phyloP scores from a whole-genome alignment of 2,797 vertebrate genomes.

The Monodelphis domestica region DNA sequence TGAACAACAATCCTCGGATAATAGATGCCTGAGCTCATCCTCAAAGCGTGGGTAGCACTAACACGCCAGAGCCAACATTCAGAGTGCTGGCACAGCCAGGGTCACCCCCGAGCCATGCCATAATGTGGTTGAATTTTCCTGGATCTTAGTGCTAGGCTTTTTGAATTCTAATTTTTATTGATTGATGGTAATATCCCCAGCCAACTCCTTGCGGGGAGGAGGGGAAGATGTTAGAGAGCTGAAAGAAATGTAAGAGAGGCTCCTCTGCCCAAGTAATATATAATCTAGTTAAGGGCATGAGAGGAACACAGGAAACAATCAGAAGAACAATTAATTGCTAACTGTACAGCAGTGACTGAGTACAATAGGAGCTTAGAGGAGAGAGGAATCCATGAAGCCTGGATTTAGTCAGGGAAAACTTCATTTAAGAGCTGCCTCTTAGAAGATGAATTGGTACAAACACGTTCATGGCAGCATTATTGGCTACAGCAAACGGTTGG shows the following conservation, averaged over 20 bases:
- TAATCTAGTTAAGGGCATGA: not conserved
- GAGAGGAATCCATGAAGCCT: not conserved
- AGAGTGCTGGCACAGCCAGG: not conserved
- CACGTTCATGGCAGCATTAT: not conserved
- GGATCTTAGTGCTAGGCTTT: not conserved
- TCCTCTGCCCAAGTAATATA: not conserved
- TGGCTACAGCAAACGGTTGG: not conserved
- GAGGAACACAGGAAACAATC: not conserved
- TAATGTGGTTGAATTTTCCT: not conserved
- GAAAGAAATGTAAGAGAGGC: not conserved
- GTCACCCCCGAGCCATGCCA: not conserved
- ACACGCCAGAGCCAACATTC: not conserved
- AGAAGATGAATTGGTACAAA: not conserved
- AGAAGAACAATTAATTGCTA: not conserved
- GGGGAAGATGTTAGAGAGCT: not conserved
- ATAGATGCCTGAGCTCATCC: not conserved
- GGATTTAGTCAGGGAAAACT: not conserved
- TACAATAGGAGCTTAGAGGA: not conserved
- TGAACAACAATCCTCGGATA: not conserved
- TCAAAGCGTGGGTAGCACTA: not conserved
- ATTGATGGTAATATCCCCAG: not conserved
- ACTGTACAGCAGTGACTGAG: not conserved
- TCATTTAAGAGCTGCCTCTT: not conserved
- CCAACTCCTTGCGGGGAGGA: not conserved
- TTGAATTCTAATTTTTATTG: not conserved